Conservation (phyloP, 2,888 invertebrate species). For the Hirtodrosophila alboralis region DNA sequence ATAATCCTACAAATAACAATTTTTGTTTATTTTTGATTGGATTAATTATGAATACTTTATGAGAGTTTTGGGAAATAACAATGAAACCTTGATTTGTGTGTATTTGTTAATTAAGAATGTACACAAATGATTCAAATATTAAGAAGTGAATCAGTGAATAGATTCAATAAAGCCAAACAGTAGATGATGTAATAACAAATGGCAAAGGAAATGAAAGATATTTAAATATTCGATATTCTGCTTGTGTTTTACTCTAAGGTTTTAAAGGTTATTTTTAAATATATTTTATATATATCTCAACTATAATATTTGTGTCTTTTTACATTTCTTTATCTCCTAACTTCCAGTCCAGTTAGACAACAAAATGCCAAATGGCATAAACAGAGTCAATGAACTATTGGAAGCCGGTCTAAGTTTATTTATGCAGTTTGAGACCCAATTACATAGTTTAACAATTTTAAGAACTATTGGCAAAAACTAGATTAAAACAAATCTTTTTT, state of each 20-base stretch:
- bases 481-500: constrained; percentile 46
- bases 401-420: constrained; percentile 31
- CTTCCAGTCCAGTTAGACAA: constrained; percentile 3
- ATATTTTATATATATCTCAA: too few species aligned
- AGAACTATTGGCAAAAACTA: constrained; percentile 39
- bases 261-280: too few species aligned
- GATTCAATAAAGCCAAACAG: too few species aligned
- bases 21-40: too few species aligned
- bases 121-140: not conserved
- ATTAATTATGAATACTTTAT: constrained; percentile 26
- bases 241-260: too few species aligned
- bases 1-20: not conserved
- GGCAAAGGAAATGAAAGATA: too few species aligned
- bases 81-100: constrained; percentile 2
- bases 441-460: constrained; percentile 47
- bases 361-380: constrained; percentile 21
- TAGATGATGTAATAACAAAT: too few species aligned
- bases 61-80: constrained; percentile 1
- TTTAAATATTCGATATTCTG: too few species aligned
- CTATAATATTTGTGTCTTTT: not conserved
- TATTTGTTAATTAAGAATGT: not conserved
- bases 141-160: too few species aligned
- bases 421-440: constrained; percentile 64
- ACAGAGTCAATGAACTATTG: constrained; percentile 64
- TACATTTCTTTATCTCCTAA: not conserved